phyloP scores from a whole-genome alignment of 2,113 vertebrate species.

The Equus quagga region DNA sequence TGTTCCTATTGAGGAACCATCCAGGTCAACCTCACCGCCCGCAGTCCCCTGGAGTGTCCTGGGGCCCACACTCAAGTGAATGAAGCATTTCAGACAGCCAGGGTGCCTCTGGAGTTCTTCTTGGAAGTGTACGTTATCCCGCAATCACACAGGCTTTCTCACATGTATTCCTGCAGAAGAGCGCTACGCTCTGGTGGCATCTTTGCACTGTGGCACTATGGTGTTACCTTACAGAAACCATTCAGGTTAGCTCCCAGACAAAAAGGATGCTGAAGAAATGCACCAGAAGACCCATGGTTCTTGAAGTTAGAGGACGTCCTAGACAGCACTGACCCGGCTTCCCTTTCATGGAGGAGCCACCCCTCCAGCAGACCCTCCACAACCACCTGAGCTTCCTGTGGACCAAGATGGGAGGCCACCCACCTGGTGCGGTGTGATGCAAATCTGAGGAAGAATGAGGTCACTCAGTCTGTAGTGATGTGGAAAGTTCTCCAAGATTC shows the following conservation, averaged over 20 bases:
- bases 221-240: neutral
- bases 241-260: neutral
- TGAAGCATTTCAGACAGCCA: neutral
- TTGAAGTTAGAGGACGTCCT: neutral
- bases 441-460: neutral
- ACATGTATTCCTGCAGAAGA: neutral
- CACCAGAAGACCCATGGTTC: neutral
- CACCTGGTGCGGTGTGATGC: too few species aligned
- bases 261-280: neutral
- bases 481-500: neutral
- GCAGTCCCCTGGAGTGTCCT: neutral
- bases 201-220: neutral
- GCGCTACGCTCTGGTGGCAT: neutral
- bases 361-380: neutral
- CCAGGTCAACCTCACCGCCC: neutral
- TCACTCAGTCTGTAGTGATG: neutral
- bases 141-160: neutral
- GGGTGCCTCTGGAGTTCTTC: neutral
- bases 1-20: neutral
- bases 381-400: neutral
- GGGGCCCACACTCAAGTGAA: neutral
- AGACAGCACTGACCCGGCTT: neutral
- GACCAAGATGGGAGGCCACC: rapidly evolving
- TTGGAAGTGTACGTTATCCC: neutral
- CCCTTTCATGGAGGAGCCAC: too few species aligned